Base-by-base conservation (phyloP, 2,888 invertebrate species). In the Leptopilina myrica region DNA sequence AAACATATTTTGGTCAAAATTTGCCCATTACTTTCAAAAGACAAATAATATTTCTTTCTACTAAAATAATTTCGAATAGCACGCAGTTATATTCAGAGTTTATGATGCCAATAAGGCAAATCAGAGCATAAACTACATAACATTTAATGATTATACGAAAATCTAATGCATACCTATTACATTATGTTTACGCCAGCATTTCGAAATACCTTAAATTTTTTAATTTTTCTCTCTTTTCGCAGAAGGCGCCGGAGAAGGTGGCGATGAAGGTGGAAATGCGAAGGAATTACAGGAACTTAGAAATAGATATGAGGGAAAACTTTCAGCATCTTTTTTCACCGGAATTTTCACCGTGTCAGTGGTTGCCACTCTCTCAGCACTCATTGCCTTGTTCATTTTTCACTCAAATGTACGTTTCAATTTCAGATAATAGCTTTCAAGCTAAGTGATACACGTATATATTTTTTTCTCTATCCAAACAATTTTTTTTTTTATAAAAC, bases 261-360 rank as follows among this genome's bases (percentile, higher is more conserved):
- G 81, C n/a, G 69, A 78, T 65, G 86, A 87, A 56, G 85, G 85
- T 56, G 84, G 84, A 40, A 88, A 87, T 46, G 89, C 86, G 49
- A 86, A 89, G 78, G 91, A 91, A 84, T 84, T 91, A 78, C 87
- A 88, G 79, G 86, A 91, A 80, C 88, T 91, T 67, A 88, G 90
- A 9, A 88, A 89, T 83, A 89, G 89, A 83, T 91, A 91, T 83
- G 91, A 91, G 82, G 91, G 90, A 12, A 90, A 88, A 80, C 86
- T 96, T 87, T 96, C 96, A 86, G 95, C 96, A 84, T 95, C 96
- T 0, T 93, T 97, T 65, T 96, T 96, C 91, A 94, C 96, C 82
- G 95, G 95, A 0, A 95, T 96, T 59, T 93, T 96, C 6, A 93
- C 94, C 78, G 94, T 96, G 78, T 94, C 95, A 8, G 92, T 95